Evolutionary conservation across 2,113 vertebrate species (phyloP).

Genomic region (Tretioscincus oriximinensis): DNA sequence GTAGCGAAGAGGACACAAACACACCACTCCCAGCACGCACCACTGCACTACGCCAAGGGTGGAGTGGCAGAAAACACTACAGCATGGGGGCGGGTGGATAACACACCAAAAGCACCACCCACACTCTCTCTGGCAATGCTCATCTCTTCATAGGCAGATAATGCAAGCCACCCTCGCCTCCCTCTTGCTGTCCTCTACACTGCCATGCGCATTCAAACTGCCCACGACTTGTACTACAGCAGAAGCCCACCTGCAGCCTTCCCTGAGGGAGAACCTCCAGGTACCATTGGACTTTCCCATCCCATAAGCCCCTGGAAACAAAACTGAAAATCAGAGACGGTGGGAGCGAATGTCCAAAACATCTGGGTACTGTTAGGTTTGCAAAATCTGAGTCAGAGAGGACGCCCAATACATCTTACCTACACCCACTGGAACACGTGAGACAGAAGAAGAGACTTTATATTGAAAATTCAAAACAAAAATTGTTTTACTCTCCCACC

Average conservation of each 20-base stretch:
- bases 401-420: neutral
- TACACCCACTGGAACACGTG: neutral
- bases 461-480: too few species aligned
- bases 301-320: too few species aligned
- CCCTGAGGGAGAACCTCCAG: too few species aligned
- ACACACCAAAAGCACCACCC: neutral
- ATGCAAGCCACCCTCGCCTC: neutral
- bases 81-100: too few species aligned
- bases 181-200: neutral
- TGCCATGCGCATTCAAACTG: neutral
- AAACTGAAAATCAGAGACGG: too few species aligned
- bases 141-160: neutral
- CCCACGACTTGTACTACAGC: neutral
- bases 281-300: too few species aligned
- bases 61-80: neutral
- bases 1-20: neutral
- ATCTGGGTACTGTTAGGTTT: too few species aligned
- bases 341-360: too few species aligned
- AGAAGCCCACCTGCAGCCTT: too few species aligned
- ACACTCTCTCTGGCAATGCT: neutral
- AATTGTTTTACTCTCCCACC: neutral
- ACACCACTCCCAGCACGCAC: constrained; percentile 17
- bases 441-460: too few species aligned
- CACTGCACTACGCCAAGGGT: constrained; percentile 21
- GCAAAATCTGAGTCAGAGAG: too few species aligned